These are phyloP conservation scores for Cydia strobilella DNA, from an alignment of 1,140 invertebrate genomes.

Conservation along the genomic window DNA sequence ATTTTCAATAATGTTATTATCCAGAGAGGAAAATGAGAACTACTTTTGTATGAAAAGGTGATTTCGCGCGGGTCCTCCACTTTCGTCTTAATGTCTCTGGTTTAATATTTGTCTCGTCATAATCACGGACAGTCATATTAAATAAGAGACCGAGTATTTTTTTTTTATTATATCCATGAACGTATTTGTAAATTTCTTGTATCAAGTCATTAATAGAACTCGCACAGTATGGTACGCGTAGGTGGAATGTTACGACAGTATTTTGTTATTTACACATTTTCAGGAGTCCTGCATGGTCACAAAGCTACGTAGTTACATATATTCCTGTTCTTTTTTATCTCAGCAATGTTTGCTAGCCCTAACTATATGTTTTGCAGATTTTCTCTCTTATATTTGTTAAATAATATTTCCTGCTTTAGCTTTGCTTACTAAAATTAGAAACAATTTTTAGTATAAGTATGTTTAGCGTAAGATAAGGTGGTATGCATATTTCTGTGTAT, in stretches of 20 bases:
- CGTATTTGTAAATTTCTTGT: background rate
- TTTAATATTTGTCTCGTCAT: too few species aligned
- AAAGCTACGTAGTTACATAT: background rate
- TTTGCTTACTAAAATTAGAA: constrained; percentile 47
- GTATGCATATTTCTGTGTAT: background rate
- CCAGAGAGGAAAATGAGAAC: too few species aligned
- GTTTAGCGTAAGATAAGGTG: background rate
- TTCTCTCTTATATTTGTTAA: constrained; percentile 41
- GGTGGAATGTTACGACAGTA: constrained; percentile 23
- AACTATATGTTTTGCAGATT: constrained; percentile 28
- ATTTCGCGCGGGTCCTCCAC: too few species aligned
- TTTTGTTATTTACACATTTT: constrained; percentile 18
- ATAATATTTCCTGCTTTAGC: constrained; percentile 58
- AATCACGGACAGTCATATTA: too few species aligned
- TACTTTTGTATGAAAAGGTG: too few species aligned
- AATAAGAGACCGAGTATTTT: too few species aligned
- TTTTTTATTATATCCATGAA: background rate
- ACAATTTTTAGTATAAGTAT: background rate
- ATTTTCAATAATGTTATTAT: too few species aligned
- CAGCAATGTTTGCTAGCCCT: constrained; percentile 29
- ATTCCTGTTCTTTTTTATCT: constrained; percentile 17
- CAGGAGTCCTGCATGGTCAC: constrained; percentile 26
- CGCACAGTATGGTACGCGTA: constrained; percentile 21
- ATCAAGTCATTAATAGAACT: constrained; percentile 1
- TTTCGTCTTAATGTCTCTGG: too few species aligned